These are phyloP conservation scores for Coenobita brevimanus DNA, from an alignment of 1,140 invertebrate genomes.

Conservation along the genomic window DNA sequence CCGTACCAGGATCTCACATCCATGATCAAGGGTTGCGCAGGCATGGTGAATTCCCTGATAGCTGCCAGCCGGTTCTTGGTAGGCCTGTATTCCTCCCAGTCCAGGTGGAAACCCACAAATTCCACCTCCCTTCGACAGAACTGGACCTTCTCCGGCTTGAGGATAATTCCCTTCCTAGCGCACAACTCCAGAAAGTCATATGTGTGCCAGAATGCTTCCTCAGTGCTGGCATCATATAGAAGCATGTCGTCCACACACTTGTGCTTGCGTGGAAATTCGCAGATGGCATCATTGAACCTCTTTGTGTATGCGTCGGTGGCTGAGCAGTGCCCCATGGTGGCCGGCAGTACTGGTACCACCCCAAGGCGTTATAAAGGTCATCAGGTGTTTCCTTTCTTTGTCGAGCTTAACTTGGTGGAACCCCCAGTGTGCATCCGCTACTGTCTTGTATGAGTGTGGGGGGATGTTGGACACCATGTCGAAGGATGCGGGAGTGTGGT, in stretches of 20 bases:
- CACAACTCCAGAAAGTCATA: no score
- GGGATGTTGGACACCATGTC: constrained; percentile 10
- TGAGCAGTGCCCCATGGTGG: constrained; percentile 34
- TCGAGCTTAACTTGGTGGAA: constrained; percentile 9
- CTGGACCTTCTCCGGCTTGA: neutral
- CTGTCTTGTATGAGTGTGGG: constrained; percentile 27
- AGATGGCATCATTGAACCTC: constrained; percentile 33
- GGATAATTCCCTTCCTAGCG: neutral
- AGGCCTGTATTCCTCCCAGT: neutral
- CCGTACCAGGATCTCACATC: neutral
- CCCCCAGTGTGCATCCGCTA: constrained; percentile 22
- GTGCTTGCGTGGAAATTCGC: no score
- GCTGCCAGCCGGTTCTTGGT: neutral
- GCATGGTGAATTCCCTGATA: no score
- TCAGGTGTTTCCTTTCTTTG: neutral
- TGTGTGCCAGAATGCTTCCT: no score
- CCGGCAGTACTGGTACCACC: neutral
- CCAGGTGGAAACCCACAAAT: constrained; percentile 24
- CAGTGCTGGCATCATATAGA: no score
- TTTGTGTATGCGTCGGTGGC: constrained; percentile 35
- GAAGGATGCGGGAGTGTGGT: constrained; percentile 29
- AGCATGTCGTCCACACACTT: no score
- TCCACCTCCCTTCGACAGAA: neutral
- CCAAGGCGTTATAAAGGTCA: constrained; percentile 47
- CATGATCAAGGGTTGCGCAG: neutral